Base-by-base conservation (phyloP, 2,888 invertebrate genomes). In the Hypercompe scribonia region DNA sequence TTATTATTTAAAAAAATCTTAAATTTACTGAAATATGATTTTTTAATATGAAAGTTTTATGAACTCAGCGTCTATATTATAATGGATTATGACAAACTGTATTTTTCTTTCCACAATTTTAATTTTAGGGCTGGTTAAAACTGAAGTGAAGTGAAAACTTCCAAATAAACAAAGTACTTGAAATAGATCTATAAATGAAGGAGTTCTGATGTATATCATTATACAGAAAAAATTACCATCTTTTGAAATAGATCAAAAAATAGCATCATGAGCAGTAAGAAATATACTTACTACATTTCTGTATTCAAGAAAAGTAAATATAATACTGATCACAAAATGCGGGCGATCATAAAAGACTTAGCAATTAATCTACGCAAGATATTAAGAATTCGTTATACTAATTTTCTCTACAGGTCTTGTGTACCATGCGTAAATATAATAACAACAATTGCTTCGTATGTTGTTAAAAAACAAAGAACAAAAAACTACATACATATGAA, bases 381-480 rank as follows among this genome's bases (percentile, higher is more conserved):
- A 18, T 61, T 61, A 61, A 18, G 31, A 61, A 61, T 61, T 61
- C 61, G 61, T 61, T 61, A 61, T 31, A 61, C 61, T 31, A 15
- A 61, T 61, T 61, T 61, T 31, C 61, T 61, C 31, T 61, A 61
- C 61, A 31, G 31, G 7, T 54, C 61, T 61, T 31, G 61, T 61
- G 61, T 61, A 61, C 61, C 61, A 61, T 61, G 31, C 61, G 61
- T 61, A 61, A 61, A 58, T 28, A 58, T 58, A 58, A 28, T 28
- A 58, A 58, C 28, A 58, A 61, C 61, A 61, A 31, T 61, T 31
- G 61, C 18, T 61, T 61, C 18, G 61, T 61, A 15, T 61, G 31
- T 31, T 7, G 31, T 42, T 33, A 39, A 24, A 61, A 46, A 61
- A 61, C 58, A 69, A 58, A 13, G 21, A 46, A 69, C 46, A 33